Conservation (phyloP, 92 coral and sea anemone genomes). For the Virgularia gustaviana region DNA sequence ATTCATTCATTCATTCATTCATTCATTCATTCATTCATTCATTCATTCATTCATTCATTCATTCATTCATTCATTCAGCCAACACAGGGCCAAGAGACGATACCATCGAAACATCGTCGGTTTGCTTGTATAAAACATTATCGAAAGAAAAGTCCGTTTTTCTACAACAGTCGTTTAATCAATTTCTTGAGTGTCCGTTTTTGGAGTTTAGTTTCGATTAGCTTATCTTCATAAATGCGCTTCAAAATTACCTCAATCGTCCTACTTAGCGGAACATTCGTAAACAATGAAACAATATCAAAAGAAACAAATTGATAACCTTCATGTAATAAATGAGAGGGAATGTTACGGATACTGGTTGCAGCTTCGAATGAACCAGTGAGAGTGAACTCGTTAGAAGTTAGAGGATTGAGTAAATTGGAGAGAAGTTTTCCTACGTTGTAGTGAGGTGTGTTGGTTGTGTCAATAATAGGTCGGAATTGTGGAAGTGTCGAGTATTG, state of each 20-base stretch:
- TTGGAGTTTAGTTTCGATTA: not conserved
- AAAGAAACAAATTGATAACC: not conserved
- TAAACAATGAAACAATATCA: not conserved
- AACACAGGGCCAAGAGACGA: not conserved
- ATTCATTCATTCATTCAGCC: too few species aligned
- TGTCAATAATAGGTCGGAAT: conserved; percentile 29
- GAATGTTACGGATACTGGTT: conserved; percentile 6
- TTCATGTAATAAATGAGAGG: not conserved
- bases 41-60: too few species aligned
- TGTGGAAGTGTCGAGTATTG: conserved; percentile 11
- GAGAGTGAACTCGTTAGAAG: conserved; percentile 9
- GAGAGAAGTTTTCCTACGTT: conserved; percentile 34
- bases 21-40: too few species aligned
- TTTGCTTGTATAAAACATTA: not conserved
- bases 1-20: too few species aligned
- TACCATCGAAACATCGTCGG: not conserved
- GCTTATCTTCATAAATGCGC: not conserved
- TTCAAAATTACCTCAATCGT: not conserved
- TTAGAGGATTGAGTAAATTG: conserved; percentile 11
- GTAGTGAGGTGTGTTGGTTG: conserved; percentile 27
- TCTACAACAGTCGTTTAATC: not conserved
- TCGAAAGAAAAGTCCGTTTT: conserved; percentile 12
- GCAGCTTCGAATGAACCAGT: conserved; percentile 34
- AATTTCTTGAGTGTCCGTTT: not conserved
- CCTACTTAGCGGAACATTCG: not conserved